phyloP scores from a whole-genome alignment of 2,888 invertebrate species.

The Myopa testacea region DNA sequence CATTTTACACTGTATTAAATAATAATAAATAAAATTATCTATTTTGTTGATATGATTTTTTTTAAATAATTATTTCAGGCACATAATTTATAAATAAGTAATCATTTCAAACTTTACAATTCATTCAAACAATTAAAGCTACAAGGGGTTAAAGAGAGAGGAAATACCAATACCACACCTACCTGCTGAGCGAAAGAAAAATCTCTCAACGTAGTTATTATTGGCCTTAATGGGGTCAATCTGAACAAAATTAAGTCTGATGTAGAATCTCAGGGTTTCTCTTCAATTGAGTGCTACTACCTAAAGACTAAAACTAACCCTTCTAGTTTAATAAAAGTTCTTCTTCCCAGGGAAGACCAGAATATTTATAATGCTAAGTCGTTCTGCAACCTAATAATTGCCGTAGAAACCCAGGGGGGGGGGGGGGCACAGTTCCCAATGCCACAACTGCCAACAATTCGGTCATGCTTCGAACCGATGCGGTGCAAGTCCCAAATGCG shows the following conservation, averaged over 20 bases:
- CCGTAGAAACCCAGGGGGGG: neutral
- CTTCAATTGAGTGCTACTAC: neutral
- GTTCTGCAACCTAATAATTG: neutral
- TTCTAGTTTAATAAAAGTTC: neutral
- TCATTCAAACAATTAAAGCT: too few species aligned
- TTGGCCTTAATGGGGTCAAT: neutral
- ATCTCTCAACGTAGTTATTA: neutral
- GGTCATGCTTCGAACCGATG: conserved; percentile 3
- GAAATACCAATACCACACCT: neutral
- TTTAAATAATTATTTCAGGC: too few species aligned
- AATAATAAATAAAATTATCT: too few species aligned
- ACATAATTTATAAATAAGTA: too few species aligned
- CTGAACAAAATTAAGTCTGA: neutral
- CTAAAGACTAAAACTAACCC: neutral
- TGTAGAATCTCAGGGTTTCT: neutral
- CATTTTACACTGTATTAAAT: too few species aligned
- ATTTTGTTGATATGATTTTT: too few species aligned
- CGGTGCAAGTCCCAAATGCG: neutral
- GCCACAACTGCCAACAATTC: conserved; percentile 9
- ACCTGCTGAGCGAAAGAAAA: neutral
- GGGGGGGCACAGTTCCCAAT: neutral
- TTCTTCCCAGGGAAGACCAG: neutral
- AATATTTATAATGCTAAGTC: neutral
- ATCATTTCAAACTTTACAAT: too few species aligned
- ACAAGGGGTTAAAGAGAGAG: neutral